A percentile compares a stretch with the other conserved stretches of the same genome.
phyloP scores from a whole-genome alignment of 2,113 vertebrate genomes.

The Rhinoderma darwinii region DNA sequence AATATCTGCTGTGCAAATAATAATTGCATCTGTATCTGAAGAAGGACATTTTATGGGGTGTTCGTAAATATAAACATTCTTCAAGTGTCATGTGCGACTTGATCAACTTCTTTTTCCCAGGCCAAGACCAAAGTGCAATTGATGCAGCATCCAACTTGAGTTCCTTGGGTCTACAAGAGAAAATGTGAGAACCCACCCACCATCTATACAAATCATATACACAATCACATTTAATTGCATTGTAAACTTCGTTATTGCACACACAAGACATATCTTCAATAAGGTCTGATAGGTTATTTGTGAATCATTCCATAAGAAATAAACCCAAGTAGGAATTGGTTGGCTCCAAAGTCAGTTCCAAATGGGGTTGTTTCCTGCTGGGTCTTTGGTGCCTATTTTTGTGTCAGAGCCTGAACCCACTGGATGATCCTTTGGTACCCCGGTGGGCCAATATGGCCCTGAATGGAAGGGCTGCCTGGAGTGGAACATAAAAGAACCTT shows the following conservation, averaged over 20 bases:
- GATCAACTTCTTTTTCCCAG: not conserved
- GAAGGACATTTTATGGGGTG: not conserved
- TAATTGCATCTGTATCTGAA: not conserved
- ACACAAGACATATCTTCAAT: not conserved
- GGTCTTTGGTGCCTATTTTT: too few relatives aligned
- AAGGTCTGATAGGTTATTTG: not conserved
- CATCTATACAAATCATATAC: not conserved
- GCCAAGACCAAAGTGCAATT: not conserved
- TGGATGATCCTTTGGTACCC: not conserved
- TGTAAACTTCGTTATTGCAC: not conserved
- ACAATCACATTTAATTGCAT: not conserved
- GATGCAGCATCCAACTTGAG: not conserved
- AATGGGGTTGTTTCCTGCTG: not conserved
- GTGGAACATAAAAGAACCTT: not conserved
- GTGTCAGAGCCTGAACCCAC: not conserved
- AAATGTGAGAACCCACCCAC: not conserved
- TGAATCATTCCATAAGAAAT: too few relatives aligned
- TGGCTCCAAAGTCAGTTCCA: too few relatives aligned
- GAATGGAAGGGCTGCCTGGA: not conserved
- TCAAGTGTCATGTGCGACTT: too few relatives aligned
- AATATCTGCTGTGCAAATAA: not conserved
- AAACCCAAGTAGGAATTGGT: too few relatives aligned
- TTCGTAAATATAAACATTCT: not conserved
- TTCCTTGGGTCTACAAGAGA: not conserved
- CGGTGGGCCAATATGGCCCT: not conserved